These are phyloP conservation scores for Phyllotis vaccarum DNA, from an alignment of 2,797 vertebrate genomes.

Conservation along the genomic window DNA sequence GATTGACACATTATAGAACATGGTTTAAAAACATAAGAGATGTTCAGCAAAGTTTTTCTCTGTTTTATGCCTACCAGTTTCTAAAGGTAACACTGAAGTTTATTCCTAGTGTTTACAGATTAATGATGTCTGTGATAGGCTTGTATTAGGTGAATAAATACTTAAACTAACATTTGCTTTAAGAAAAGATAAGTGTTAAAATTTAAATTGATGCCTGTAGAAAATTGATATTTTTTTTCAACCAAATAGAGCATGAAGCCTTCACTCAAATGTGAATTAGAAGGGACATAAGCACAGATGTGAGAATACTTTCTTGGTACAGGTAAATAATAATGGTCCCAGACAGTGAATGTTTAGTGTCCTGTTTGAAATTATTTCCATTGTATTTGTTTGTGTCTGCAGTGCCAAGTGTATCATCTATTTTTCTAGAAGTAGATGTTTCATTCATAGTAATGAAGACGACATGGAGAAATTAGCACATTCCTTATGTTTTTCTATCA, in stretches of 20 bases:
- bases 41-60: not conserved
- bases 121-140: not conserved
- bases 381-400: not conserved
- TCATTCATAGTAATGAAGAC: conserved; percentile 67
- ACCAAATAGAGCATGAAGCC: not conserved
- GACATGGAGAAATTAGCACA: conserved; percentile 17
- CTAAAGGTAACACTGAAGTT: not conserved
- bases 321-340: conserved; percentile 40
- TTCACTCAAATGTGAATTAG: conserved; percentile 32
- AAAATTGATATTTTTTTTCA: conserved; percentile 39
- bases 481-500: conserved; percentile 59
- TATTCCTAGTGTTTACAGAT: conserved; percentile 45
- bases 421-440: conserved; percentile 41
- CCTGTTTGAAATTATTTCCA: conserved; percentile 46
- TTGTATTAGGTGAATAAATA: conserved; percentile 31
- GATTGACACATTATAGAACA: conserved; percentile 38
- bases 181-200: conserved; percentile 53
- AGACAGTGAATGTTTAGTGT: conserved; percentile 9
- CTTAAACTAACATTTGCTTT: too few relatives aligned
- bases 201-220: conserved; percentile 37
- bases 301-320: not conserved
- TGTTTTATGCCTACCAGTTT: conserved; percentile 7
- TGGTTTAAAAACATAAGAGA: conserved; percentile 40
- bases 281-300: conserved; percentile 17
- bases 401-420: not conserved